Base-by-base conservation (phyloP, 53 echinoderm and acorn worm species). In the Arbacia lixula region DNA sequence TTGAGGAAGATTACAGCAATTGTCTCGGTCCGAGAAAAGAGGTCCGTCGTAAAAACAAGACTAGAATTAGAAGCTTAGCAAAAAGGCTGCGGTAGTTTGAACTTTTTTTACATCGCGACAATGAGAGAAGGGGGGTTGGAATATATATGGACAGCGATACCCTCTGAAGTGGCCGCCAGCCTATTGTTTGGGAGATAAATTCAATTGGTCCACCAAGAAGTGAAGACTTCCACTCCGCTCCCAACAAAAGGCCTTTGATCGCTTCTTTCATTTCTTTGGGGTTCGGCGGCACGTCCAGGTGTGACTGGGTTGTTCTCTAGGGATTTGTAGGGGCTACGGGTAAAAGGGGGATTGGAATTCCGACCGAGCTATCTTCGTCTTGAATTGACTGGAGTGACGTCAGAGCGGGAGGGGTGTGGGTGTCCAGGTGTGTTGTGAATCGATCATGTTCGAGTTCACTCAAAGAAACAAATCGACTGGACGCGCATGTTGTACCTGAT, bases 391-490 rank as follows among this genome's bases (percentile, higher is more conserved):
- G 37, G 26, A 77, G 37, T 77, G 38, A 77, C 77, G 77, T 77
- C 77, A 77, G 50, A 2, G 9, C 46, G n/a, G 17, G 39, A 24
- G 8, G 58, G 37, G 27, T 58, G 24, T 28, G 5, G 21, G 12
- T 16, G 22, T 56, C 58, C 77, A 77, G 77, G 77, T 77, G 77
- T 58, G 77, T 34, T 58, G 38, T 74, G 12, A 74, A 57, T 58
- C 39, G 39, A 77, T 77, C 77, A 77, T 77, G 77, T 56, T 77
- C 77, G 77, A 77, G 77, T 77, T 77, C 77, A 77, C 6, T 4
- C n/a, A n/a, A n/a, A n/a, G n/a, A n/a, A n/a, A n/a, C n/a, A n/a
- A n/a, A n/a, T n/a, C n/a, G n/a, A n/a, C n/a, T n/a, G n/a, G n/a
- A n/a, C n/a, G n/a, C n/a, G n/a, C n/a, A n/a, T n/a, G n/a, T n/a